Base-by-base conservation (phyloP, 2,888 invertebrate species). In the Cacoxenus indagator region DNA sequence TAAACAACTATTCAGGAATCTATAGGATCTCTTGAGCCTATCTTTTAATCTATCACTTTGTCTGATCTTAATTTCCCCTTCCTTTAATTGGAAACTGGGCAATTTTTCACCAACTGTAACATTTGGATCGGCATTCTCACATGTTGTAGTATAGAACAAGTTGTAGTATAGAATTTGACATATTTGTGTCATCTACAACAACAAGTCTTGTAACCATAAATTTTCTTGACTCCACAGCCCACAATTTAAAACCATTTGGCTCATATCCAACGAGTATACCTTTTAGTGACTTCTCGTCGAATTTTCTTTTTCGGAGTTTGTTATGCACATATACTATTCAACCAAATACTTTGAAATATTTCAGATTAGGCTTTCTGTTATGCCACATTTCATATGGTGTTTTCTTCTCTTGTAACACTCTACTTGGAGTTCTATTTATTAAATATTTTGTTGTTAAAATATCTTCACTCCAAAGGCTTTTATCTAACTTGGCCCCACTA, bases 311-410 rank as follows among this genome's bases (percentile, higher is more conserved):
- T 62, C 43, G 37, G 1, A n/a, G n/a, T 43, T 62, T 62, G 26
- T 51, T 65, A 29, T 51, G 65, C n/a, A 65, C 19, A 24, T 51
- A 65, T 31, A 65, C 65, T 0, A 31, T 65, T 29, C 51, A 29
- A 14, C 62, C 62, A 54, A 69, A 69, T 24, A 69, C 65, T 61
- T 65, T 67, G 45, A 69, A 51, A 64, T 67, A 64, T 67, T 64
- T 67, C 51, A 70, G 61, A 59, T 45, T 43, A 19, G 51, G 65
- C 45, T 70, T 70, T 31, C 43, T 67, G 51, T 64, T 67, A 37
- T 67, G 31, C 70, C 70, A 73, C 83, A 79, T 86, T 86, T 73
- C 72, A 78, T 64, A 87, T 73, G 86, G 86, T 74, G 86, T 86
- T 79, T 84, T 82, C 65, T 67, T 67, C 57, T 66, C 22, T 64